Base-by-base conservation (phyloP, 2,888 invertebrate species). In the Sphaerophoria rueppellii region DNA sequence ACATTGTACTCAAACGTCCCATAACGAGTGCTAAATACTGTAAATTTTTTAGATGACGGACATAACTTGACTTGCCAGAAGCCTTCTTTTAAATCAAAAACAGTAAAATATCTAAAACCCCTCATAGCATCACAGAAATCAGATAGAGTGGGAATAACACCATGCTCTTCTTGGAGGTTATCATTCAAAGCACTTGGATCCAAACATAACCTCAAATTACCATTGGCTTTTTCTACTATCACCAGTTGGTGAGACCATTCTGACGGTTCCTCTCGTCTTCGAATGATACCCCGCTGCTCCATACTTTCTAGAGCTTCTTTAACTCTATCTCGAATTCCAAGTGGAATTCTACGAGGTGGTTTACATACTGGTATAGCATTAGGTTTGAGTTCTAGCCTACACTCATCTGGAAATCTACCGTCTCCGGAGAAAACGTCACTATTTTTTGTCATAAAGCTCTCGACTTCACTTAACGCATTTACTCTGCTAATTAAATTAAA, bases 11-110 rank as follows among this genome's bases (percentile, higher is more conserved):
- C 58, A 60, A 67, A 87, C n/a, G 77, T 79, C 0, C 81, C 77
- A 58, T 35, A 79, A n/a, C 12, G 60, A 6, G 54, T 72, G 32
- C 61, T 72, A n/a, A n/a, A n/a, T n/a, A n/a, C n/a, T n/a, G n/a
- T n/a, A n/a, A n/a, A 87, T 87, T 35, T 90, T 90, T 83, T 90
- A 89, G 75, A 88, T 88, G n/a, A 90, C 91, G 78, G 88, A 65
- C 76, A 71, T 48, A 82, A 55, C 32, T 77, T 60, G 11, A 79
- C 37, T 57, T 75, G 85, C 74, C 76, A 87, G 85, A 87, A 87
- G 55, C 58, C 87, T 78, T 78, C 87, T 75, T 85, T 88, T 83
- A 88, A 50, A 75, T 88, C 88, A 11, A 88, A 76, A 7, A 88
- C 87, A 14, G 87, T 86, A 71, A 88, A 74, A 32, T 79, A 65